Evolutionary conservation across 2,113 vertebrate species (phyloP).

Genomic region (Columba livia): DNA sequence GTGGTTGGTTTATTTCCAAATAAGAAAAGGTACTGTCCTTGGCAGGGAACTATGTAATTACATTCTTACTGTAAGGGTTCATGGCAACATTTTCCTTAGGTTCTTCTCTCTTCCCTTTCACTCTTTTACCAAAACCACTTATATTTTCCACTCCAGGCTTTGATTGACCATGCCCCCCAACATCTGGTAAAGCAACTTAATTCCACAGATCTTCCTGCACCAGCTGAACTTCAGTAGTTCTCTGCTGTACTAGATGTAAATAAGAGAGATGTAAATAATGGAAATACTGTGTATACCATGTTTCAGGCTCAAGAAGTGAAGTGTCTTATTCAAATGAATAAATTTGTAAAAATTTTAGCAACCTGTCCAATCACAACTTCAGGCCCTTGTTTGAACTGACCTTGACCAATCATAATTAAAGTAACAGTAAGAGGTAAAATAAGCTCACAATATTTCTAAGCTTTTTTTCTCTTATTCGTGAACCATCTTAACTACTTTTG

Average conservation of each 20-base stretch:
- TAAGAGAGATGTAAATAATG: neutral
- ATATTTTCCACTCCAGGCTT: neutral
- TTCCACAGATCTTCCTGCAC: neutral
- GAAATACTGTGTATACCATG: neutral
- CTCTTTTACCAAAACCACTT: neutral
- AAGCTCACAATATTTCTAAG: neutral
- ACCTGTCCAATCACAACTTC: neutral
- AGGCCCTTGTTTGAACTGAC: neutral
- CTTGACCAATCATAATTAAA: neutral
- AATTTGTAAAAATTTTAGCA: neutral
- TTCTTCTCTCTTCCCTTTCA: neutral
- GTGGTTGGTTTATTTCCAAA: neutral
- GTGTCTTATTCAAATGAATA: neutral
- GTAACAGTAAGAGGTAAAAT: neutral
- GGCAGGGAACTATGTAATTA: neutral
- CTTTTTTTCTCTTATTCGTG: neutral
- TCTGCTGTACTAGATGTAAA: neutral
- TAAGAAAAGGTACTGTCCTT: neutral
- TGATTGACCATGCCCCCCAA: neutral
- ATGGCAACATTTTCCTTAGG: neutral
- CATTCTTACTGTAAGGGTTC: neutral
- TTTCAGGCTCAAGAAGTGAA: neutral
- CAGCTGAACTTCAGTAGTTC: constrained; percentile 10
- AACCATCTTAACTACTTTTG: neutral
- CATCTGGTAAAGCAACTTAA: constrained; percentile 15